Conservation (phyloP, 64 coral and sea anemone genomes). For the Actinia tenebrosa region DNA sequence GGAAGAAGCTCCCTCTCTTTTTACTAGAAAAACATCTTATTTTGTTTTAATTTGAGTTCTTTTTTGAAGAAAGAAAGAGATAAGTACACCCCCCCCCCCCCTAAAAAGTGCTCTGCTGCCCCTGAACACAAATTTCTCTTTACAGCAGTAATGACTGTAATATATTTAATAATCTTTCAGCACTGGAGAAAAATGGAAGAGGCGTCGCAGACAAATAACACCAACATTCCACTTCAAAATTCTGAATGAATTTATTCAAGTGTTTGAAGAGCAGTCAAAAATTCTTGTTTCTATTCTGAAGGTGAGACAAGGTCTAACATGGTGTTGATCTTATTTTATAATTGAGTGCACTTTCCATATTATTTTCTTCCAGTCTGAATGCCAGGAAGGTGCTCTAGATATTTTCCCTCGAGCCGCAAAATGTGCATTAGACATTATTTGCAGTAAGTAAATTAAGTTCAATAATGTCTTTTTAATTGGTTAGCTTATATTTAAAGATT, state of each 20-base stretch:
- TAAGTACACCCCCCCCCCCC: no score
- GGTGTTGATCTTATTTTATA: no score
- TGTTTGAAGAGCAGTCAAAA: slow-evolving; percentile 69
- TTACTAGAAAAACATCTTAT: no score
- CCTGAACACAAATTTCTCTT: no score
- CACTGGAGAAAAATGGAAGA: slow-evolving; percentile 65
- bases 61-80: no score
- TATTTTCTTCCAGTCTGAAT: not conserved
- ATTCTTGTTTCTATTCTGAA: slow-evolving; percentile 50
- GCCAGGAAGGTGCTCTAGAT: not conserved
- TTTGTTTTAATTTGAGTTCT: no score
- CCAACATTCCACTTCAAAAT: slow-evolving; percentile 90
- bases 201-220: slow-evolving; percentile 55
- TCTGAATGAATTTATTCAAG: slow-evolving; percentile 69
- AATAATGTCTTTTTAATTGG: no score
- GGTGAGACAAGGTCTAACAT: slow-evolving; percentile 17
- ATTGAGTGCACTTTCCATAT: no score
- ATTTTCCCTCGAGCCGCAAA: slow-evolving; percentile 5
- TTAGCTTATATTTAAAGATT: no score
- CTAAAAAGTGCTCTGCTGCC: no score
- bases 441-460: slow-evolving; percentile 21
- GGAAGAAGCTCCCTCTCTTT: no score
- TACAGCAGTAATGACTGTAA: no score
- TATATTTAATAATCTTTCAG: slow-evolving; percentile 12
- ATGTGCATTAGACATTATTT: slow-evolving; percentile 27